phyloP scores from a whole-genome alignment of 64 coral and sea anemone species.

The Actinia tenebrosa region DNA sequence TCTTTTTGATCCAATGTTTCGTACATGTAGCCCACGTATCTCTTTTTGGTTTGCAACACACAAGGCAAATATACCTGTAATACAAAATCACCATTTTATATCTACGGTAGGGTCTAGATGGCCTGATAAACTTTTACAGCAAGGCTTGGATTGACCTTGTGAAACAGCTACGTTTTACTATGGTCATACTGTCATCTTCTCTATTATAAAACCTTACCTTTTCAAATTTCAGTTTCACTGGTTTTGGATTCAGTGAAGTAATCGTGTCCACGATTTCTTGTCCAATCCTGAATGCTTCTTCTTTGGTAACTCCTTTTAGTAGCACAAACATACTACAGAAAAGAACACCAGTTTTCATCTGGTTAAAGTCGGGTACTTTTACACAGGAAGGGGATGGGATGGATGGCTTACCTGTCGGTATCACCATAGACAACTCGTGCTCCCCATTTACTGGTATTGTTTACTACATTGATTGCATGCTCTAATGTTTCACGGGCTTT shows the following conservation, averaged over 20 bases:
- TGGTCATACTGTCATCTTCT: too few species aligned
- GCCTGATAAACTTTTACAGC: too few species aligned
- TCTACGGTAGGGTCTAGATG: too few species aligned
- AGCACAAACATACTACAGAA: slow-evolving; percentile 60
- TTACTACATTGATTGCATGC: slow-evolving; percentile 82
- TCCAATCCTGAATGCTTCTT: slow-evolving; percentile 80
- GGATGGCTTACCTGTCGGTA: slow-evolving; percentile 67
- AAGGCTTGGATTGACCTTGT: too few species aligned
- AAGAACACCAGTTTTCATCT: neutral
- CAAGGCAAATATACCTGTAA: slow-evolving; percentile 87
- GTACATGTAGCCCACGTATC: slow-evolving; percentile 97
- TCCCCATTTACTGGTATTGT: slow-evolving; percentile 81
- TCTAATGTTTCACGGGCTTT: slow-evolving; percentile 94
- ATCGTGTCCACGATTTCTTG: slow-evolving; percentile 80
- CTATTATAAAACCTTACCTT: slow-evolving; percentile 34
- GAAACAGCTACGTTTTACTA: too few species aligned
- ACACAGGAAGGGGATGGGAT: neutral
- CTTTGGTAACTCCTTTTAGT: slow-evolving; percentile 79
- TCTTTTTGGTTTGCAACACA: slow-evolving; percentile 94
- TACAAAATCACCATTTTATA: neutral
- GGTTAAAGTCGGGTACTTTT: too few species aligned
- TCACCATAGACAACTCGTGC: slow-evolving; percentile 92
- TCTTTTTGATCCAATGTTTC: slow-evolving; percentile 83
- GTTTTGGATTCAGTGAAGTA: slow-evolving; percentile 83
- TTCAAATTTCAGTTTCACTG: slow-evolving; percentile 96